Evolutionary conservation across 2,113 vertebrate genomes (phyloP).

Genomic region (Pteronura brasiliensis): DNA sequence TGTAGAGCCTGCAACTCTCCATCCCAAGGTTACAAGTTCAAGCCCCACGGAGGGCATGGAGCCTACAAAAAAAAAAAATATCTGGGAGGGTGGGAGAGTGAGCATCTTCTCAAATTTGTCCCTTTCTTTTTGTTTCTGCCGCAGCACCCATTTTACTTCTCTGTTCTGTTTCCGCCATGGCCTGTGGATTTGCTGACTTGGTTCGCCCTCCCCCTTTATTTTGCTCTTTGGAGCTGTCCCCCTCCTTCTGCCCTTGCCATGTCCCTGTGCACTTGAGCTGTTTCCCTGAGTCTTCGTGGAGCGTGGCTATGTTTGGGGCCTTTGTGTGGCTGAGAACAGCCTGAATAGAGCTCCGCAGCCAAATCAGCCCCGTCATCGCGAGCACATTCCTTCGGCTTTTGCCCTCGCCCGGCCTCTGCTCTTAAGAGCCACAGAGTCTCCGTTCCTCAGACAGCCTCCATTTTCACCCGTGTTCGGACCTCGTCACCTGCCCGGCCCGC

Average conservation of each 20-base stretch:
- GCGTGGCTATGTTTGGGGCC: conserved; percentile 43
- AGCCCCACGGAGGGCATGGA: neutral
- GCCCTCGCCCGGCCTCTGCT: neutral
- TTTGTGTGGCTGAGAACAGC: conserved; percentile 61
- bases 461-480: neutral
- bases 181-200: neutral
- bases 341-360: neutral
- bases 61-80: neutral
- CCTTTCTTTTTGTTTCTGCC: neutral
- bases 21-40: neutral
- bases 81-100: too few species aligned
- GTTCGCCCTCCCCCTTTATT: neutral
- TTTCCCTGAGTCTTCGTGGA: neutral
- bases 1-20: neutral
- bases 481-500: neutral
- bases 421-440: neutral
- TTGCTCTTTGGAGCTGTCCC: neutral
- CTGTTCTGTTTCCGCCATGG: neutral
- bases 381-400: neutral
- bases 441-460: neutral
- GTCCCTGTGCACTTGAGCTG: conserved; percentile 45
- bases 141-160: neutral
- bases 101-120: neutral
- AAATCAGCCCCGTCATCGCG: neutral
- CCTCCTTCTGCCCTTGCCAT: conserved; percentile 44